Conservation (phyloP, 2,113 vertebrate species). For the Chaetops frenatus region DNA sequence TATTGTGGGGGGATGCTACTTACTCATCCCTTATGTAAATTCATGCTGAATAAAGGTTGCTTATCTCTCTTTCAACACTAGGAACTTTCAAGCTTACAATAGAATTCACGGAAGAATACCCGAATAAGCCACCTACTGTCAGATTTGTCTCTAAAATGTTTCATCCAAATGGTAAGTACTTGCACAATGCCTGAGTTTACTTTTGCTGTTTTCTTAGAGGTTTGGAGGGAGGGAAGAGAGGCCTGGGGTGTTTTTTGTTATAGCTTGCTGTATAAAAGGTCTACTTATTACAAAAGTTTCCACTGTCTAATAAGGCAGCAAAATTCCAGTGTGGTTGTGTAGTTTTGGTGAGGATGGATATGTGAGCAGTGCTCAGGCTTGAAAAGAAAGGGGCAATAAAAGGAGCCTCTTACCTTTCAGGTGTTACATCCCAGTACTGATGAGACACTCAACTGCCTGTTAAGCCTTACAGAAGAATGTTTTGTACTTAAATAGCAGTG, state of each 20-base stretch:
- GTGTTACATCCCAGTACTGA: not conserved
- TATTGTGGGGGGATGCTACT: not conserved
- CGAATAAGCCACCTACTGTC: conserved; percentile 98
- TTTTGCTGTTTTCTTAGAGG: not conserved
- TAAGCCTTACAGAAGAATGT: not conserved
- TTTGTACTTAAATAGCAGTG: not conserved
- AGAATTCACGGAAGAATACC: conserved; percentile 99
- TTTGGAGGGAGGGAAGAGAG: not conserved
- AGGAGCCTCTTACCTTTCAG: not conserved
- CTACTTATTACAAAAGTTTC: not conserved
- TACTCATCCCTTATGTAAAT: not conserved
- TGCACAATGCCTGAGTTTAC: not conserved
- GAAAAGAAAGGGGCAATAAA: not conserved
- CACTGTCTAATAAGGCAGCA: not conserved
- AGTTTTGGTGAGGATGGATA: not conserved
- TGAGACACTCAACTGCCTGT: not conserved
- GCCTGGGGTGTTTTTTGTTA: not conserved
- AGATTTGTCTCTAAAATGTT: conserved; percentile 99
- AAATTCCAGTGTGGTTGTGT: not conserved
- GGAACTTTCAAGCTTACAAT: conserved; percentile 99
- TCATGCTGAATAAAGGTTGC: not conserved
- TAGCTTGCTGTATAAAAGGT: not conserved
- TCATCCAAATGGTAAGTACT: conserved; percentile 93
- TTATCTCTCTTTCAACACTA: conserved; percentile 59
- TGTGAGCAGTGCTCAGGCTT: not conserved